Percentiles rank a stretch among this genome's conserved stretches.
These are phyloP conservation scores for Hypothenemus hampei DNA, from an alignment of 1,140 invertebrate genomes.

Conservation along the genomic window DNA sequence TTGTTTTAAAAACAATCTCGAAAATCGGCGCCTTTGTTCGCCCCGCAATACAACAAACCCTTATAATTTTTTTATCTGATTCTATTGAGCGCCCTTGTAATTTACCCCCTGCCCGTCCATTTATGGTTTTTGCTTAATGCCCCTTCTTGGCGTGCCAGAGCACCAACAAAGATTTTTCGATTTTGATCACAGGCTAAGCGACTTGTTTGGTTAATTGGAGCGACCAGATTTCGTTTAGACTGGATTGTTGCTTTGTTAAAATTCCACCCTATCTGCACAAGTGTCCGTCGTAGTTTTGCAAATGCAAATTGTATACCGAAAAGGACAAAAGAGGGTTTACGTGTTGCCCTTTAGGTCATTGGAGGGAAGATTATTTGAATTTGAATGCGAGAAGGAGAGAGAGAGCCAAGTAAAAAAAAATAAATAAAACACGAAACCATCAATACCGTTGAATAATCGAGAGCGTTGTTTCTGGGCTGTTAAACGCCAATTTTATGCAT, in stretches of 20 bases:
- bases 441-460: too few relatives aligned
- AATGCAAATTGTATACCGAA: conserved; percentile 1
- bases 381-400: too few relatives aligned
- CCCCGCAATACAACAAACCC: too few relatives aligned
- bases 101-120: conserved; percentile 4
- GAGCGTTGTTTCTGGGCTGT: too few relatives aligned
- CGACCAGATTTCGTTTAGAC: background rate
- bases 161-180: background rate
- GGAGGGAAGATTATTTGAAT: background rate
- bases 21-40: too few relatives aligned
- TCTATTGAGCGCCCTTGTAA: background rate
- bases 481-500: background rate
- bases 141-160: background rate
- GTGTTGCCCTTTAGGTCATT: background rate
- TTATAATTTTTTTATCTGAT: background rate
- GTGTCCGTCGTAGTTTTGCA: conserved; percentile 5
- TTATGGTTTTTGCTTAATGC: background rate
- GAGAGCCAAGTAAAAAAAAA: too few relatives aligned
- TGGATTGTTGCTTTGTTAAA: background rate
- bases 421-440: too few relatives aligned
- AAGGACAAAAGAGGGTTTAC: background rate
- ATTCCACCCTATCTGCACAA: background rate
- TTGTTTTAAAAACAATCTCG: too few relatives aligned
- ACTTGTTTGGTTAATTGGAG: background rate
- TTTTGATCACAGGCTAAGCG: background rate